A percentile compares a stretch with the other conserved stretches of the same genome.
phyloP scores from a whole-genome alignment of 2,797 vertebrate genomes.

The Glossophaga mutica region DNA sequence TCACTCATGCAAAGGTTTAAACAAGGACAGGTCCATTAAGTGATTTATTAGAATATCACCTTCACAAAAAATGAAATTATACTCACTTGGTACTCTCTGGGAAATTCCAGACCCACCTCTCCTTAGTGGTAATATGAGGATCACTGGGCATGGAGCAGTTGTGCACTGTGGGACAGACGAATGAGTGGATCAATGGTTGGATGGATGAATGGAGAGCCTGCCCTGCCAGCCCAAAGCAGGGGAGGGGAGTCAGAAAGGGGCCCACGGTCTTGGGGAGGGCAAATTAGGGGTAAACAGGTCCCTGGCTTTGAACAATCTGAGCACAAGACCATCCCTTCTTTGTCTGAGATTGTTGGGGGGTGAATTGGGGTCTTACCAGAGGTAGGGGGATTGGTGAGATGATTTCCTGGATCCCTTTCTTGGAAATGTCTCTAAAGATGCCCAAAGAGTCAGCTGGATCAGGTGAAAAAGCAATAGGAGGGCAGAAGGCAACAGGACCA shows the following conservation, averaged over 20 bases:
- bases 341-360: not conserved
- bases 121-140: not conserved
- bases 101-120: not conserved
- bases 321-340: not conserved
- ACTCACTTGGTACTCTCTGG: not conserved
- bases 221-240: not conserved
- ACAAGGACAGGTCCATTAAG: not conserved
- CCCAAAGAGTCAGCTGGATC: not conserved
- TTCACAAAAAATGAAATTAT: not conserved
- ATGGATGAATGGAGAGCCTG: not conserved
- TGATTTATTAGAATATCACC: not conserved
- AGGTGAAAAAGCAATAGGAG: not conserved
- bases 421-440: constrained; percentile 14
- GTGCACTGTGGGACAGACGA: not conserved
- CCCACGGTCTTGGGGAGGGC: not conserved
- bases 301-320: not conserved
- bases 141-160: not conserved
- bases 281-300: not conserved
- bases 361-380: not conserved
- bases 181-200: not conserved
- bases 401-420: not conserved
- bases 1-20: not conserved
- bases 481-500: not conserved
- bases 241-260: not conserved
- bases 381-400: too few species aligned